Evolutionary conservation across 2,797 vertebrate genomes (phyloP).

Genomic region (Acrossocheilus fasciatus): DNA sequence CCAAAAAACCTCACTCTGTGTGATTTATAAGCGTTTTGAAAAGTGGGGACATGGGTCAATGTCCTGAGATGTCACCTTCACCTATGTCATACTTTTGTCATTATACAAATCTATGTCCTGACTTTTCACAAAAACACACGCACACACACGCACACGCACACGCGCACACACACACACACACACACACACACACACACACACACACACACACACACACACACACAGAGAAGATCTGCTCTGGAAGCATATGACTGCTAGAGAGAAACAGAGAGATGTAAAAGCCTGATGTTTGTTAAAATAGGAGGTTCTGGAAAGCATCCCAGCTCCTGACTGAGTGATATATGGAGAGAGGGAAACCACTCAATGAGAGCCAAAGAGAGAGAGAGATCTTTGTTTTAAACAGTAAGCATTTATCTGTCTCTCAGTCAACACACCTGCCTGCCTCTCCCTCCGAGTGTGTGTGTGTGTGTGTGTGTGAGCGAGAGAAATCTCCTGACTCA

Average conservation of each 20-base stretch:
- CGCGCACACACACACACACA: neutral
- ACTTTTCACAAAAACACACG: too few relatives aligned
- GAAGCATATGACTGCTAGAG: neutral
- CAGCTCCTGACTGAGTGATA: constrained; percentile 32
- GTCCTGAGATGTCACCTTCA: too few relatives aligned
- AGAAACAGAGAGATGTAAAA: constrained; percentile 22
- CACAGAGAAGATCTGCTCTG: neutral
- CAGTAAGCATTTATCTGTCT: constrained; percentile 48
- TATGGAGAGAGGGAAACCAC: constrained; percentile 20
- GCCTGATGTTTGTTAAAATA: constrained; percentile 34
- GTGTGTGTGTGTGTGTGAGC: constrained; percentile 9
- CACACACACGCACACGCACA: neutral
- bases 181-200: neutral
- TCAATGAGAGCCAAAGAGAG: constrained; percentile 22
- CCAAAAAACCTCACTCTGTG: too few relatives aligned
- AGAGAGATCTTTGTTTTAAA: constrained; percentile 27
- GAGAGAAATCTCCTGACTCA: constrained; percentile 40
- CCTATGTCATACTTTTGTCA: too few relatives aligned
- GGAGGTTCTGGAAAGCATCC: constrained; percentile 45
- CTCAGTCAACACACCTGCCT: constrained; percentile 43
- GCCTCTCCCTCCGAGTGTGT: neutral
- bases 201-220: neutral
- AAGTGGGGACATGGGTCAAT: too few relatives aligned
- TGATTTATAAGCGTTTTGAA: too few relatives aligned
- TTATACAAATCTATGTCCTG: too few relatives aligned